Conservation (phyloP, 2,888 invertebrate genomes). For the Galerucella nymphaeae region DNA sequence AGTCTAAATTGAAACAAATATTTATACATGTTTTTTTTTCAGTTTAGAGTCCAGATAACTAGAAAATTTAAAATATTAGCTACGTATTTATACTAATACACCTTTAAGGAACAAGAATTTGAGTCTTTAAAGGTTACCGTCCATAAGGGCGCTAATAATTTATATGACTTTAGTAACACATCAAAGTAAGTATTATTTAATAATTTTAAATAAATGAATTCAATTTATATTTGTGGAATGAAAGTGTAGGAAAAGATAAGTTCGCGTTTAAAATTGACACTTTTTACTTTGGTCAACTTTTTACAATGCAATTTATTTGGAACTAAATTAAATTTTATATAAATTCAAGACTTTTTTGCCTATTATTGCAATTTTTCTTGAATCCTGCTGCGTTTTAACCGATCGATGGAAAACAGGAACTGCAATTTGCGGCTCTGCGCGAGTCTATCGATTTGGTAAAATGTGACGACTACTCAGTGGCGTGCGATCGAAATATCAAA, state of each 20-base stretch:
- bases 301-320: no score
- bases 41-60: background rate
- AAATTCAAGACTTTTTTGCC: background rate
- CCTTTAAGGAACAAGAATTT: constrained; percentile 45
- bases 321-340: no score
- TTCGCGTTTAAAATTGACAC: no score
- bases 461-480: constrained; percentile 9
- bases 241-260: no score
- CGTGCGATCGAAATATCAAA: background rate
- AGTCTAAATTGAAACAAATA: background rate
- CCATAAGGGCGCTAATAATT: constrained; percentile 91
- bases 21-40: background rate
- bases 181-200: constrained; percentile 76
- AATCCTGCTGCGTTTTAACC: background rate
- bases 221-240: no score
- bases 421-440: constrained; percentile 16
- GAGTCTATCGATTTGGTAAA: constrained; percentile 17
- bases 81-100: background rate
- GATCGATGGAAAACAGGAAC: constrained; percentile 23
- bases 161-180: constrained; percentile 97
- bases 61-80: constrained; percentile 2
- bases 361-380: constrained; percentile 24
- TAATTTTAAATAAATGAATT: background rate
- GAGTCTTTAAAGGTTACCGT: constrained; percentile 69
- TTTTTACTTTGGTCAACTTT: no score